Percentiles rank a stretch among this genome's conserved stretches.
Evolutionary conservation across 2,113 vertebrate species (phyloP).

Genomic region (Lagenorhynchus albirostris): DNA sequence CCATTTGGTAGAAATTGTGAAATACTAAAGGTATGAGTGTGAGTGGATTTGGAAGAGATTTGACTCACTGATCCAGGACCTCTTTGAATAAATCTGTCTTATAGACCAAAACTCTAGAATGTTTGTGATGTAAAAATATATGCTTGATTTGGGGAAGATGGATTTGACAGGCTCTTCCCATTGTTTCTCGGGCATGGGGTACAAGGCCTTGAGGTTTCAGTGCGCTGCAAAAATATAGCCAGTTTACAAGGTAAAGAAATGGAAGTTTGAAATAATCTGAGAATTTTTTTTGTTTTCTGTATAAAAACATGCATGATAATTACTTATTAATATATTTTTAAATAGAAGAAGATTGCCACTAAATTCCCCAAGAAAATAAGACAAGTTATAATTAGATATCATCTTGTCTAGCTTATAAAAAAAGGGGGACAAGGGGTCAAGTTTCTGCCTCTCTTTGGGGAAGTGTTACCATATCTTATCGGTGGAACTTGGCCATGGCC

Average conservation of each 20-base stretch:
- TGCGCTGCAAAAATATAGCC: background rate
- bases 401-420: background rate
- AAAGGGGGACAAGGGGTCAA: background rate
- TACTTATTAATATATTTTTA: background rate
- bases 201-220: background rate
- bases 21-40: background rate
- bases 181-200: background rate
- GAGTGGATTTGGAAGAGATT: background rate
- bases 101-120: background rate
- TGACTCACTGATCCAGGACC: background rate
- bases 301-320: background rate
- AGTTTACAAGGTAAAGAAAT: background rate
- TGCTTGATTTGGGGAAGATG: background rate
- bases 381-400: background rate
- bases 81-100: background rate
- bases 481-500: background rate
- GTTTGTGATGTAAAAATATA: background rate
- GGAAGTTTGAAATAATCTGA: background rate
- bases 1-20: constrained; percentile 5
- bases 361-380: background rate
- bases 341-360: background rate
- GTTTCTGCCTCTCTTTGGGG: background rate
- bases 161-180: background rate
- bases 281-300: background rate
- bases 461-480: background rate